Percentiles rank a stretch among this genome's conserved stretches.
phyloP scores from a whole-genome alignment of 64 coral and sea anemone species.

The Catalaphyllia jardinei region DNA sequence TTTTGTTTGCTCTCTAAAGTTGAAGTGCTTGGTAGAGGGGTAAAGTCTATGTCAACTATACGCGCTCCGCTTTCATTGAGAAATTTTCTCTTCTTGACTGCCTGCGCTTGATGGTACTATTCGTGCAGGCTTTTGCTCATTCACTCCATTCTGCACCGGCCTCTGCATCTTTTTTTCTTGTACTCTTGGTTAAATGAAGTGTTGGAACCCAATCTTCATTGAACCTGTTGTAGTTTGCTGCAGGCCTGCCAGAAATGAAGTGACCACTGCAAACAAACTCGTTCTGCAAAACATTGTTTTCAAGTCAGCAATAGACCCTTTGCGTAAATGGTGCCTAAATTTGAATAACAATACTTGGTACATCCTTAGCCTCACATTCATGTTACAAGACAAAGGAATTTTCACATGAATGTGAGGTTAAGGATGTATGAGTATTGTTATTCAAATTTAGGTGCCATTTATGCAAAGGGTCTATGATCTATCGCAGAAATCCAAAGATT shows the following conservation, averaged over 20 bases:
- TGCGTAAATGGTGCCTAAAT: no score
- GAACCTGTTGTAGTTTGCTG: constrained; percentile 59
- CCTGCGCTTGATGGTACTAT: neutral
- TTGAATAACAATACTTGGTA: no score
- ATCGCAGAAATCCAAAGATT: constrained; percentile 58
- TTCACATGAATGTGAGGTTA: no score
- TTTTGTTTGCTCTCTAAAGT: constrained; percentile 10
- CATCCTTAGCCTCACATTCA: no score
- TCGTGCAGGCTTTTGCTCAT: constrained; percentile 19
- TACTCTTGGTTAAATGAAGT: constrained; percentile 38
- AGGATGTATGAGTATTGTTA: no score
- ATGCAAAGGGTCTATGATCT: no score
- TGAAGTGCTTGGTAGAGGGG: neutral
- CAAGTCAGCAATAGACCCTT: constrained; percentile 40
- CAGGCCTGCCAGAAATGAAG: constrained; percentile 31
- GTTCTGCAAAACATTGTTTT: constrained; percentile 42
- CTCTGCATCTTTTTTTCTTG: neutral
- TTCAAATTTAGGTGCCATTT: no score
- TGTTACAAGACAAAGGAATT: no score
- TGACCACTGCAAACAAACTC: constrained; percentile 61
- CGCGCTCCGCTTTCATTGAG: no score
- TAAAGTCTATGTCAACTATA: no score
- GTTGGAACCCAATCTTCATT: constrained; percentile 62
- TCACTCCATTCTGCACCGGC: constrained; percentile 18
- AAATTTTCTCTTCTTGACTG: no score